phyloP scores from a whole-genome alignment of 2,797 vertebrate species.

The Echiichthys vipera region DNA sequence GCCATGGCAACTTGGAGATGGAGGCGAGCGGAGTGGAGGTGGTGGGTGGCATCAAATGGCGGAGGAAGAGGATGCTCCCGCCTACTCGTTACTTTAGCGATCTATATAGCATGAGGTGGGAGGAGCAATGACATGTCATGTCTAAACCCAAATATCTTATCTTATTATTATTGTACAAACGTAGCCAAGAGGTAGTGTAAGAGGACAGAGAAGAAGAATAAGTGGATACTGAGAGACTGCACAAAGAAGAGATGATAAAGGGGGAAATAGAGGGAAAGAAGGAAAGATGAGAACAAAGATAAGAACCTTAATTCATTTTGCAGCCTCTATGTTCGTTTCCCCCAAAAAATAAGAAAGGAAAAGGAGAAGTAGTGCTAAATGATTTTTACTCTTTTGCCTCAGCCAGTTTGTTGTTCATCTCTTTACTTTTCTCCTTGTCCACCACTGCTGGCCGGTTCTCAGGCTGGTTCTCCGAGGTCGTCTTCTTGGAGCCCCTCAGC shows the following conservation, averaged over 20 bases:
- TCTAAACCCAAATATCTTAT: slow-evolving; percentile 55
- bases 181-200: slow-evolving; percentile 63
- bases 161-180: slow-evolving; percentile 53
- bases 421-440: slow-evolving; percentile 98
- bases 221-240: slow-evolving; percentile 15
- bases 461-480: slow-evolving; percentile 85
- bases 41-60: slow-evolving; percentile 69
- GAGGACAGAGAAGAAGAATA: slow-evolving; percentile 41
- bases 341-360: slow-evolving; percentile 66
- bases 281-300: slow-evolving; percentile 64
- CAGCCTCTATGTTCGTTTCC: slow-evolving; percentile 88
- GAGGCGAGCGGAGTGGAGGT: slow-evolving; percentile 68
- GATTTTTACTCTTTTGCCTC: slow-evolving; percentile 99
- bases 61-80: slow-evolving; percentile 70
- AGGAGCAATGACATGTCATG: slow-evolving; percentile 68
- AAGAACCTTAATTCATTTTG: slow-evolving; percentile 92
- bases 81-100: slow-evolving; percentile 65
- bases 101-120: slow-evolving; percentile 58
- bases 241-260: slow-evolving; percentile 5
- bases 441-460: slow-evolving; percentile 86
- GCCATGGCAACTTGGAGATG: slow-evolving; percentile 82
- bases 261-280: slow-evolving; percentile 27
- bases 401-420: slow-evolving; percentile 99
- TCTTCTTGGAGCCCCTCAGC: slow-evolving; percentile 91
- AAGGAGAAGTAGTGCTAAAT: slow-evolving; percentile 88